Conservation (phyloP, 2,888 invertebrate species). For the Tipula unca region DNA sequence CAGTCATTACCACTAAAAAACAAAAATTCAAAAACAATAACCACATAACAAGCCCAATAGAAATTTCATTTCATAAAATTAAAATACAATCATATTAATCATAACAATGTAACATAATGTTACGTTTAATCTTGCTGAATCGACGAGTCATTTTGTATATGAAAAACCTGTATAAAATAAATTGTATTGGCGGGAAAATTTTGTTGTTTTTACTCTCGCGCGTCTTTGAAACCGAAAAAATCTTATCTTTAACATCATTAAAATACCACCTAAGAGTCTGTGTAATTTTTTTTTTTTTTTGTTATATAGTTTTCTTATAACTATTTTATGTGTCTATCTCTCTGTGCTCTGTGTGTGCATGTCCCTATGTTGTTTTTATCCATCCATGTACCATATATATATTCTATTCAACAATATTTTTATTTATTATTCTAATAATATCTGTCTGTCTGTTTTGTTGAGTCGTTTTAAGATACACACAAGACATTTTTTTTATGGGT, state of each 20-base stretch:
- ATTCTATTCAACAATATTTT: not conserved
- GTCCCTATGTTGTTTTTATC: not conserved
- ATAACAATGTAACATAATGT: not conserved
- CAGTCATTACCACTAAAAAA: not conserved
- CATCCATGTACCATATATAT: not conserved
- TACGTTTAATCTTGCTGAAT: not conserved
- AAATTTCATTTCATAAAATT: not conserved
- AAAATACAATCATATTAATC: not conserved
- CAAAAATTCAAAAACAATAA: not conserved
- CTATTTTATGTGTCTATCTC: not conserved
- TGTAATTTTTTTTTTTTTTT: not conserved
- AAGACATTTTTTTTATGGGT: not conserved
- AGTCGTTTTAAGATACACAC: not conserved
- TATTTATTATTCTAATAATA: not conserved
- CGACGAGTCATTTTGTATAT: not conserved
- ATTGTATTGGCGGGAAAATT: not conserved
- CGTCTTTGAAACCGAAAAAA: not conserved
- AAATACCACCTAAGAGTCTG: not conserved
- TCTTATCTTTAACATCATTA: not conserved
- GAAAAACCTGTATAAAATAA: not conserved
- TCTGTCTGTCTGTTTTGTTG: not conserved
- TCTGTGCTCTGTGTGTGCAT: not conserved
- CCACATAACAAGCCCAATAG: not conserved
- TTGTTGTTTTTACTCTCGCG: not conserved
- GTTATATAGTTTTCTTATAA: not conserved